Conservation (phyloP, 2,888 invertebrate genomes). For the Cosmia trapezina region DNA sequence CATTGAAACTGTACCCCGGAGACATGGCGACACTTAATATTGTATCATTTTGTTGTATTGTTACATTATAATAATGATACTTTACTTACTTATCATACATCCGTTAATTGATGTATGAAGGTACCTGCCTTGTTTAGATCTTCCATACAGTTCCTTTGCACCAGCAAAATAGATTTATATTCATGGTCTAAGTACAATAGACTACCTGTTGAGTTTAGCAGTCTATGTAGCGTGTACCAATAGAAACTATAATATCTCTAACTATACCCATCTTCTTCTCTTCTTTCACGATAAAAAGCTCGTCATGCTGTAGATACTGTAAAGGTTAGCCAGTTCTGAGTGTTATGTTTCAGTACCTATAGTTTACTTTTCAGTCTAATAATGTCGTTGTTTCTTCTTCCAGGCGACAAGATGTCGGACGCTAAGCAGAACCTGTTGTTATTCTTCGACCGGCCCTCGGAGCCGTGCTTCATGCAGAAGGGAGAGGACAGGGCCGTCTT, state of each 20-base stretch:
- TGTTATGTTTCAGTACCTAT: neutral
- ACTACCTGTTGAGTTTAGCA: neutral
- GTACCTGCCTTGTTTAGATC: neutral
- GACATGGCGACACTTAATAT: conserved; percentile 18
- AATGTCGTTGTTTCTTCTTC: neutral
- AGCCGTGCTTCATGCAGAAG: conserved; percentile 94
- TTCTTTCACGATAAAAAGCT: neutral
- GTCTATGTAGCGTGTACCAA: neutral
- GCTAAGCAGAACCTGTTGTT: conserved; percentile 90
- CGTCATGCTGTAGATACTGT: neutral
- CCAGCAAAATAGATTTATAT: neutral
- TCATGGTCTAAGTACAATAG: neutral
- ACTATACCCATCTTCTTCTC: neutral
- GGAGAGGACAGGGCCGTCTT: conserved; percentile 91
- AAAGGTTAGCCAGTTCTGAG: too few species aligned
- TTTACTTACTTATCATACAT: neutral
- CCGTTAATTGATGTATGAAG: neutral
- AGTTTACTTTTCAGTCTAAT: neutral
- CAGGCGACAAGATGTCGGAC: conserved; percentile 76
- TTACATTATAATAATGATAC: neutral
- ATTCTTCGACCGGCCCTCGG: conserved; percentile 94
- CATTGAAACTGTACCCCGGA: conserved; percentile 34
- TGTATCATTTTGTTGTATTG: conserved; percentile 18
- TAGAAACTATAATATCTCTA: neutral
- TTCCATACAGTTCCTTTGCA: neutral